phyloP scores from a whole-genome alignment of 2,113 vertebrate species.

The Alaudala cheleensis region DNA sequence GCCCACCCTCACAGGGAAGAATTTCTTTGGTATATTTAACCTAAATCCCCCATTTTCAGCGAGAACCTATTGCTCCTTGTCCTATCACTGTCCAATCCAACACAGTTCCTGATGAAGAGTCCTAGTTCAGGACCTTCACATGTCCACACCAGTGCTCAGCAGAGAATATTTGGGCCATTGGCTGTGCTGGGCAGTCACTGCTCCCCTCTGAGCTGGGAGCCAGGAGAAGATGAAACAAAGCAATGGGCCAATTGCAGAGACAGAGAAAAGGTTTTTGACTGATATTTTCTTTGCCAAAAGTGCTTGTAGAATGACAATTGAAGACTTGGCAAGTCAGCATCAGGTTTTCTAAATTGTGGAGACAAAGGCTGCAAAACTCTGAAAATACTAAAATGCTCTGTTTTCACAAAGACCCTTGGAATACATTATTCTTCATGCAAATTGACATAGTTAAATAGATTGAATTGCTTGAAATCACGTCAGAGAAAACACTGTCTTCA shows the following conservation, averaged over 20 bases:
- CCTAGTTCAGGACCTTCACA: background rate
- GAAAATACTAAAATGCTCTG: background rate
- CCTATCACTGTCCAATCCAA: too few relatives aligned
- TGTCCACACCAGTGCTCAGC: background rate
- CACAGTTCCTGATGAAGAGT: background rate
- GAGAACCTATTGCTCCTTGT: background rate
- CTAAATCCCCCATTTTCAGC: background rate
- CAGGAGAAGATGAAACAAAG: background rate
- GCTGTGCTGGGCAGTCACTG: background rate
- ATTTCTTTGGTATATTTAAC: background rate
- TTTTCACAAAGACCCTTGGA: background rate
- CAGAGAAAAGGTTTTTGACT: background rate
- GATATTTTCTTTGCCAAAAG: background rate
- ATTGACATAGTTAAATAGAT: background rate
- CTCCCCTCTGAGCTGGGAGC: background rate
- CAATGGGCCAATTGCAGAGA: background rate
- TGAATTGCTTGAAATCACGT: background rate
- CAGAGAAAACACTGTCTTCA: background rate
- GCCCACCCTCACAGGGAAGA: accelerated
- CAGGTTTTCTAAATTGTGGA: background rate
- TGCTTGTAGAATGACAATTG: accelerated
- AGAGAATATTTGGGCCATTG: background rate
- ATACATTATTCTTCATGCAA: background rate
- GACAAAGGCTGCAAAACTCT: background rate
- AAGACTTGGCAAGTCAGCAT: background rate